Base-by-base conservation (phyloP, 2,113 vertebrate species). In the human region DNA sequence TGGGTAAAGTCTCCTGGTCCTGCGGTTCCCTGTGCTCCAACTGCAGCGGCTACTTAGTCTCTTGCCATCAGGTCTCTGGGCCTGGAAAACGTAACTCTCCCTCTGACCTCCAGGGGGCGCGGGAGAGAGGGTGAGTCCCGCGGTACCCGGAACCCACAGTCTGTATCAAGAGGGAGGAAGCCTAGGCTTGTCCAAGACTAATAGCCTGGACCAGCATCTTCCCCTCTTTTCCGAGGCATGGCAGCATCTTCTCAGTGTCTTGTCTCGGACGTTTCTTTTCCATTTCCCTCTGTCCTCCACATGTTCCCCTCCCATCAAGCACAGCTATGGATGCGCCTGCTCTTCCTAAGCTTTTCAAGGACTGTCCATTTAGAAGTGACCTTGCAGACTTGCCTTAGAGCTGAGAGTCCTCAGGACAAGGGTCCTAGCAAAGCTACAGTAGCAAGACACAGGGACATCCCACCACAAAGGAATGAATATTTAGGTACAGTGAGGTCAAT, bases 151-250 rank as follows among this genome's bases (percentile, higher is more conserved):
- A 48, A 61, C 13, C 83, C 38, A 17, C 3, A 1, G 22, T 14
- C 82, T 45, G 4, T 35, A 38, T n/a, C 43, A 40, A 11, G 40
- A 79, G 27, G n/a, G n/a, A 18, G 0, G 73, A 61, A 57, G 66
- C 18, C 18, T 64, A 32, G 27, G 40, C 72, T 22, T 5, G 0
- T 45, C 32, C 23, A 48, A 75, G 20, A 83, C 57, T 50, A 35
- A 4, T 2, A 20, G 17, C 18, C 14, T 1, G 23, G 25, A 25
- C 14, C 32, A 20, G 66, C 52, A 38, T 23, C n/a, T 59, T 92
- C 66, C 22, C 14, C 25, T 16, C 55, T 2, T 9, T 16, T 8
- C 57, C 0, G 1, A 38, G 82, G 14, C 5, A 0, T 3, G 5
- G 32, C 17, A 25, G 6, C 22, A 48, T 78, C 8, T 30, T 45